These are phyloP conservation scores for Zaprionus tsacasi DNA, from an alignment of 1,140 invertebrate species.

Conservation along the genomic window DNA sequence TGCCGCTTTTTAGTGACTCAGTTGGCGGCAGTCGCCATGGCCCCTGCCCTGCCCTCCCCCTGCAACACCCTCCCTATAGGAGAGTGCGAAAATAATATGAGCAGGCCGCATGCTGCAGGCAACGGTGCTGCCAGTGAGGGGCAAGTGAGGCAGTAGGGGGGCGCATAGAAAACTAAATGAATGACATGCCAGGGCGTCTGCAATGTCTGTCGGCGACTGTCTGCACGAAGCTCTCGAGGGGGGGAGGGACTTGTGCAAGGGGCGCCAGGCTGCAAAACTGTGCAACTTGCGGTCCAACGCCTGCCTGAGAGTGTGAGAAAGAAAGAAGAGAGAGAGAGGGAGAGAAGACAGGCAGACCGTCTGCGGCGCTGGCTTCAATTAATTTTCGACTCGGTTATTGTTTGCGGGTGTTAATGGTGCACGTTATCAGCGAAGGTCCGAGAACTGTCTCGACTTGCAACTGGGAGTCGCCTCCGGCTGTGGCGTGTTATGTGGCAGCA, in stretches of 20 bases:
- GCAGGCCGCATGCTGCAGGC: conserved; percentile 53
- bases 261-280: not conserved
- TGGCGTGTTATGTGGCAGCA: conserved; percentile 22
- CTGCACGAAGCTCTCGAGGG: conserved; percentile 13
- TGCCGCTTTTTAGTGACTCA: conserved; percentile 75
- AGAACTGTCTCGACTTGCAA: not conserved
- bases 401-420: conserved; percentile 56
- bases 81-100: conserved; percentile 68
- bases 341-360: conserved; percentile 9
- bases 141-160: not conserved
- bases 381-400: conserved; percentile 67
- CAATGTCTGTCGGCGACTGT: conserved; percentile 42
- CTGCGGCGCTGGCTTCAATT: conserved; percentile 60
- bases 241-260: not conserved
- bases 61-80: conserved; percentile 4
- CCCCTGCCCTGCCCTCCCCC: not conserved
- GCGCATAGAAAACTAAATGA: conserved; percentile 61
- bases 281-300: conserved; percentile 50
- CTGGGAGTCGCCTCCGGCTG: conserved; percentile 20
- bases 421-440: conserved; percentile 32
- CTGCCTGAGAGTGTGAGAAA: conserved; percentile 22
- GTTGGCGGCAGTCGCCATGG: conserved; percentile 44
- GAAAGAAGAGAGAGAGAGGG: not conserved
- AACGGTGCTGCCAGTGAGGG: conserved; percentile 34
- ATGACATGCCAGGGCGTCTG: conserved; percentile 60